phyloP scores from a whole-genome alignment of 1,140 invertebrate species.

The Trichomalopsis sarcophagae region DNA sequence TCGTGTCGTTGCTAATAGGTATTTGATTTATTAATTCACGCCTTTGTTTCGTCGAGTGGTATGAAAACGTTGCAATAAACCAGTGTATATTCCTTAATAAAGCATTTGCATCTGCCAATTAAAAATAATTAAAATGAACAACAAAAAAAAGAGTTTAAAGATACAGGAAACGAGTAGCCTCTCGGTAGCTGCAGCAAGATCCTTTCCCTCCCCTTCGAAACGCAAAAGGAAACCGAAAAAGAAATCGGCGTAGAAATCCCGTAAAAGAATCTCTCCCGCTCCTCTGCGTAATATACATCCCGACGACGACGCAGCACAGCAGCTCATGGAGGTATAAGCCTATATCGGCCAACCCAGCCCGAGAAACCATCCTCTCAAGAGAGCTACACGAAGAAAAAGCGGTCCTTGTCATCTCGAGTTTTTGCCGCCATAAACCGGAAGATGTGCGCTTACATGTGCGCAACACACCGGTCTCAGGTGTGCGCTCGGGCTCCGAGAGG shows the following conservation, averaged over 20 bases:
- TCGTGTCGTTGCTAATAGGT: not conserved
- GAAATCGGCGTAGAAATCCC: slow-evolving; percentile 25
- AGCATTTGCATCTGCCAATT: no score
- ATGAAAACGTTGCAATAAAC: not conserved
- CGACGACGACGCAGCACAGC: not conserved
- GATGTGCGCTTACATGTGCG: slow-evolving; percentile 37
- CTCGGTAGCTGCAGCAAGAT: not conserved
- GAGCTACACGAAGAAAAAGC: slow-evolving; percentile 58
- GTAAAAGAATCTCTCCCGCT: slow-evolving; percentile 16
- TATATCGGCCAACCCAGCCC: not conserved
- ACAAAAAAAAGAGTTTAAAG: not conserved
- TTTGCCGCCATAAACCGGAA: slow-evolving; percentile 67
- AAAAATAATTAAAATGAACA: not conserved
- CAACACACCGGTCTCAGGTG: slow-evolving; percentile 39
- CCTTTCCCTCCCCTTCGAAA: not conserved
- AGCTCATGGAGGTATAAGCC: slow-evolving; percentile 3
- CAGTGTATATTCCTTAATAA: no score
- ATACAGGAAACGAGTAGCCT: not conserved
- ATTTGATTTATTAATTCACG: not conserved
- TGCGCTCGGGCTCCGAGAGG: slow-evolving; percentile 39
- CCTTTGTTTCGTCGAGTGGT: not conserved
- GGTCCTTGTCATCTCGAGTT: slow-evolving; percentile 61
- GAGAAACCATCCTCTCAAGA: slow-evolving; percentile 13
- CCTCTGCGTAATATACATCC: not conserved
- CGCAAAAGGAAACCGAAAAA: slow-evolving; percentile 12